These are phyloP conservation scores for Ladona fulva DNA, from an alignment of 1,140 invertebrate genomes.

Conservation along the genomic window DNA sequence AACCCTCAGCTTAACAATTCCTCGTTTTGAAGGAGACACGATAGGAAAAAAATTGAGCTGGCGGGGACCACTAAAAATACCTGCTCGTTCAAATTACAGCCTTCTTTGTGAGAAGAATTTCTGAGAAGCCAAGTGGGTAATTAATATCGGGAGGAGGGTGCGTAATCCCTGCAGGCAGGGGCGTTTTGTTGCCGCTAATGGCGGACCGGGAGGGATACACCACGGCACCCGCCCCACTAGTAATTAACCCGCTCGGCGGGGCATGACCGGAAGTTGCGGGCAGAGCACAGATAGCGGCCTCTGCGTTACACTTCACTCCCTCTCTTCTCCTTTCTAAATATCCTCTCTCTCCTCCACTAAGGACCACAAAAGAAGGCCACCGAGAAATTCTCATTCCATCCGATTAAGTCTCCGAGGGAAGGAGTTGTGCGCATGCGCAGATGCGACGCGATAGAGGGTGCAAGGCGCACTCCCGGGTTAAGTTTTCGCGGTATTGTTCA, in stretches of 20 bases:
- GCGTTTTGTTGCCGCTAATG: conserved; percentile 3
- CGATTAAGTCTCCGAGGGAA: too few relatives aligned
- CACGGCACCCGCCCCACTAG: not conserved
- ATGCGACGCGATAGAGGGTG: too few relatives aligned
- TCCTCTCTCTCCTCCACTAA: not conserved
- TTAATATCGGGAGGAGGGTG: not conserved
- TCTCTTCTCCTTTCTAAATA: not conserved
- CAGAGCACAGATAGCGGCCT: not conserved
- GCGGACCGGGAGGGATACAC: not conserved
- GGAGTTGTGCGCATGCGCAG: too few relatives aligned
- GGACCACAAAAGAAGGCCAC: too few relatives aligned
- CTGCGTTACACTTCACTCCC: not conserved
- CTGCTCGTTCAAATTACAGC: not conserved
- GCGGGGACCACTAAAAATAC: not conserved
- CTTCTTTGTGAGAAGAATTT: conserved; percentile 10
- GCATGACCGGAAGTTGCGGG: not conserved
- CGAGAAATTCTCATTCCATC: too few relatives aligned
- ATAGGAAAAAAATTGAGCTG: not conserved
- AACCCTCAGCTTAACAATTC: too few relatives aligned
- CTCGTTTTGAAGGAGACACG: too few relatives aligned
- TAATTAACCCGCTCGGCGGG: not conserved
- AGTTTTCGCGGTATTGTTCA: too few relatives aligned
- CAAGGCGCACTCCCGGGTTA: too few relatives aligned
- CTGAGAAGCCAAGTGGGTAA: not conserved
- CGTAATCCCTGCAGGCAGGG: not conserved